These are phyloP conservation scores for Toxonevra muliebris DNA, from an alignment of 2,888 invertebrate genomes.

Conservation along the genomic window DNA sequence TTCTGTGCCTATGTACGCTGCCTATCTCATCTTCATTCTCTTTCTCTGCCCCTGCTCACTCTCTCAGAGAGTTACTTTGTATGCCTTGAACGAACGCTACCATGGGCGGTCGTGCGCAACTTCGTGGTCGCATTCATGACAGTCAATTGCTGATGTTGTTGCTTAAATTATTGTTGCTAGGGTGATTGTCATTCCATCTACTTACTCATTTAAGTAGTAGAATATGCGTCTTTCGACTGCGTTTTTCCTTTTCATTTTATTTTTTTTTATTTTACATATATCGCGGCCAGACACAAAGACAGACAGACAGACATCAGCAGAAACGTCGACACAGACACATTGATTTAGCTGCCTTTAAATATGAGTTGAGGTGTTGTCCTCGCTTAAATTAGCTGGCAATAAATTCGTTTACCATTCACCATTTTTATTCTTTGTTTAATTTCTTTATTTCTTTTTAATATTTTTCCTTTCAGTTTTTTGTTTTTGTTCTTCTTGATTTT, in stretches of 20 bases:
- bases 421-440: slow-evolving; percentile 20
- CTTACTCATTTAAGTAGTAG: neutral
- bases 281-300: slow-evolving; percentile 60
- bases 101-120: slow-evolving; percentile 38
- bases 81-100: slow-evolving; percentile 28
- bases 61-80: slow-evolving; percentile 19
- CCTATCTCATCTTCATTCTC: neutral
- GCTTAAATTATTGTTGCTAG: neutral
- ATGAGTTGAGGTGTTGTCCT: slow-evolving; percentile 60
- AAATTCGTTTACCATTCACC: slow-evolving; percentile 18
- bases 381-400: slow-evolving; percentile 55
- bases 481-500: slow-evolving; percentile 5
- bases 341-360: slow-evolving; percentile 60
- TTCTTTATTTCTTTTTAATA: slow-evolving; percentile 26
- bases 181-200: neutral
- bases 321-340: slow-evolving; percentile 56
- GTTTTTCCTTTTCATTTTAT: slow-evolving; percentile 13
- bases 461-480: neutral
- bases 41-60: neutral
- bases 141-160: neutral
- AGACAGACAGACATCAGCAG: slow-evolving; percentile 34
- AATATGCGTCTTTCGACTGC: slow-evolving; percentile 17
- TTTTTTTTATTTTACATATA: slow-evolving; percentile 31
- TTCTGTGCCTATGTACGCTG: neutral
- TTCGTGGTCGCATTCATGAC: slow-evolving; percentile 35